These are phyloP conservation scores for Tokudaia muenninki DNA, from an alignment of 2,797 vertebrate genomes.

Conservation along the genomic window DNA sequence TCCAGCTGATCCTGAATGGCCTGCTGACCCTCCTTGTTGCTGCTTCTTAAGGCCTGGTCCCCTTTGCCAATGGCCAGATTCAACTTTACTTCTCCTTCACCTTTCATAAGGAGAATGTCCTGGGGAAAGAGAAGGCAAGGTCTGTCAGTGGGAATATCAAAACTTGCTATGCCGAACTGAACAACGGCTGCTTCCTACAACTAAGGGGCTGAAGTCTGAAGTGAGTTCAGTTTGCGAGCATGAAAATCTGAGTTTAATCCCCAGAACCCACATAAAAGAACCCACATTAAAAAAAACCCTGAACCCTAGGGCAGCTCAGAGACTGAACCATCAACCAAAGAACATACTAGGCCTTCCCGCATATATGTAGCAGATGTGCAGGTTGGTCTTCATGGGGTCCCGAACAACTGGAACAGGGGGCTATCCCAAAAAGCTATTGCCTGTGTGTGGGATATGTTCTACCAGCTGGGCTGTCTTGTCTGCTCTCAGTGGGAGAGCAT, in stretches of 20 bases:
- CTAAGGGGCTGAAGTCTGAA: background rate
- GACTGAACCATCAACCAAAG: background rate
- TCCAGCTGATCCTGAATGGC: slow-evolving; percentile 93
- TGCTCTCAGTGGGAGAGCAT: background rate
- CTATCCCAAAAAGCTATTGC: background rate
- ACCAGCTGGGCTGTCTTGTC: background rate
- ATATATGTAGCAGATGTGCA: background rate
- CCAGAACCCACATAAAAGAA: background rate
- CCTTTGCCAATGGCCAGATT: slow-evolving; percentile 98
- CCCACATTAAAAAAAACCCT: background rate
- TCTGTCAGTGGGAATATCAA: background rate
- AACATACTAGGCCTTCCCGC: background rate
- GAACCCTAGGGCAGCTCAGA: background rate
- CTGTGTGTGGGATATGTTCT: background rate
- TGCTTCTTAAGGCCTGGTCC: slow-evolving; percentile 94
- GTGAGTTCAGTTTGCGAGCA: background rate
- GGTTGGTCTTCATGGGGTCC: background rate
- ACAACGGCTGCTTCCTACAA: background rate
- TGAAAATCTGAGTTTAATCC: background rate
- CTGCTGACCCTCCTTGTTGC: slow-evolving; percentile 93
- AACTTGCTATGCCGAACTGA: background rate
- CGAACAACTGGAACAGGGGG: background rate
- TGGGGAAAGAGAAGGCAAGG: slow-evolving; percentile 77
- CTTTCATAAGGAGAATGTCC: slow-evolving; percentile 98
- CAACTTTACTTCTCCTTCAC: slow-evolving; percentile 97